A percentile compares a stretch with the other conserved stretches of the same genome.
phyloP scores from a whole-genome alignment of 2,113 vertebrate genomes.

The Irena cyanogastra region DNA sequence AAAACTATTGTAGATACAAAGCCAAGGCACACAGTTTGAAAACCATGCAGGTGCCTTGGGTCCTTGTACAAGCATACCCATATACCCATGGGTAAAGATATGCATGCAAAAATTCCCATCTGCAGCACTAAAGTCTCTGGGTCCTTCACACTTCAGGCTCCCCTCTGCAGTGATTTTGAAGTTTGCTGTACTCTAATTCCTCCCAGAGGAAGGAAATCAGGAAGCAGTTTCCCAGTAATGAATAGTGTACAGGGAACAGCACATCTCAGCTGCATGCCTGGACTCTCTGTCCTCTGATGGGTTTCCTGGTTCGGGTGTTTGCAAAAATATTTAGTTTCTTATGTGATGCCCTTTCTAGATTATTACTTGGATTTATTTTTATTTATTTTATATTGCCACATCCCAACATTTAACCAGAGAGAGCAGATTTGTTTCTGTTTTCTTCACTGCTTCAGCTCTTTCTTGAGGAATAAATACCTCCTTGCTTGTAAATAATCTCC shows the following conservation, averaged over 20 bases:
- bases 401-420: not conserved
- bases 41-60: not conserved
- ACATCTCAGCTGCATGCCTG: not conserved
- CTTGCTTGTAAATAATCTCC: not conserved
- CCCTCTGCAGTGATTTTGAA: not conserved
- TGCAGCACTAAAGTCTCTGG: not conserved
- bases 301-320: not conserved
- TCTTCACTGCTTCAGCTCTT: not conserved
- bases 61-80: not conserved
- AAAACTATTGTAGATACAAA: not conserved
- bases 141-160: not conserved
- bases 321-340: not conserved
- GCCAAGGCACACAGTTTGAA: not conserved
- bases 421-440: not conserved
- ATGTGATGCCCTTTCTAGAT: not conserved
- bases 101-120: not conserved
- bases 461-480: not conserved
- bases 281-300: not conserved
- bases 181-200: not conserved
- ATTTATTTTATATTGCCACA: not conserved
- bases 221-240: not conserved
- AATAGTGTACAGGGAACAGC: accelerated
- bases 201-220: not conserved
- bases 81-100: not conserved
- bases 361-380: not conserved